Base-by-base conservation (phyloP, 2,888 invertebrate genomes). In the Drosophila colorata region DNA sequence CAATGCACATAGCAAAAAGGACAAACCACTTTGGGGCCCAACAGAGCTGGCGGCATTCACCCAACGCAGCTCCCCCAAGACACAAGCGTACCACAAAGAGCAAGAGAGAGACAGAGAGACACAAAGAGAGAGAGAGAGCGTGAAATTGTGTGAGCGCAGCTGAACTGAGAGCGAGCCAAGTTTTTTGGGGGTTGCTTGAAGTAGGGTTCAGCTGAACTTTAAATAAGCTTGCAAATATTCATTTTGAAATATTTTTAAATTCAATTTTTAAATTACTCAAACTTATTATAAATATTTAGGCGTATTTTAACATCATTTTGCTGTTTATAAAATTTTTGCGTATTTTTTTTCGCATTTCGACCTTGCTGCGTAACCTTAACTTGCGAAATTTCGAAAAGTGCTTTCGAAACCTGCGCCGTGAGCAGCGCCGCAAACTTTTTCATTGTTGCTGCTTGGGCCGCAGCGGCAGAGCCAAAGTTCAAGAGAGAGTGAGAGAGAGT, bases 1-100 rank as follows among this genome's bases (percentile, higher is more conserved):
- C 86, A 87, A 77, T 75, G 63, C 71, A 74, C 63, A 70, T 68
- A 74, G 80, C 68, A 64, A 78, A 80, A 80, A 83, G 80, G 74
- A 83, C 79, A 84, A 69, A 55, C 64, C 66, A 68, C 67, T 66
- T 70, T 69, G 70, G 65, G 73, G 79, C 69, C 69, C 76, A 73
- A 38, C 60, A 68, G 38, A 65, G 64, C 60, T 57, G 14, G 47
- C 69, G 60, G 63, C 49, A 38, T 43, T 47, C 59, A 25, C 59
- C 20, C 46, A 55, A 40, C 37, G 16, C 44, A 31, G 20, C 56
- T 64, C 65, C 47, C 47, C 31, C 44, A 63, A 48, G 44, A 48
- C 47, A 28, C 51, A 40, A 35, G 13, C 35, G 44, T 37, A 44
- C 57, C 37, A 25, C 59, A 48, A 23, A 16, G 38, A 53, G 37